Evolutionary conservation across 1,140 invertebrate species (phyloP).

Genomic region (Achroia grisella): DNA sequence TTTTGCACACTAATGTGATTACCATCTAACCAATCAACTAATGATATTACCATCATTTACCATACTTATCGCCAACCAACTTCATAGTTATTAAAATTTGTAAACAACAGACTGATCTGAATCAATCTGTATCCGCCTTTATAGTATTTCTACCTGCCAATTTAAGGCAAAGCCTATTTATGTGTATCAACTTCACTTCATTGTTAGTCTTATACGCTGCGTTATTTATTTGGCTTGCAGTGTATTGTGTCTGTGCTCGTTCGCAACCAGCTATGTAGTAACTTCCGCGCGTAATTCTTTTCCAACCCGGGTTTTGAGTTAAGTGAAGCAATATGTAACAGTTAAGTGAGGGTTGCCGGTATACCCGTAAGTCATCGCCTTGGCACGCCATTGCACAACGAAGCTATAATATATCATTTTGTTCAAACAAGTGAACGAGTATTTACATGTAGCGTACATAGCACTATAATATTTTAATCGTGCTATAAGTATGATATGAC

Average conservation of each 20-base stretch:
- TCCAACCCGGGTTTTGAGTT: conserved; percentile 29
- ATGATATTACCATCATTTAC: no score
- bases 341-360: conserved; percentile 35
- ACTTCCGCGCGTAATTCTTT: conserved; percentile 34
- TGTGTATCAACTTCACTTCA: conserved; percentile 11
- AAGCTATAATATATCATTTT: conserved; percentile 25
- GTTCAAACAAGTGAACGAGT: conserved; percentile 24
- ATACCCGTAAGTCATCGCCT: conserved; percentile 42
- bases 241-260: conserved; percentile 23
- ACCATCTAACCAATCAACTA: no score
- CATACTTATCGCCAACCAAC: no score
- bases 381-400: conserved; percentile 17
- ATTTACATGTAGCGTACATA: background rate
- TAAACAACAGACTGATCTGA: no score
- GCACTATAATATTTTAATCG: no score
- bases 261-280: conserved; percentile 9
- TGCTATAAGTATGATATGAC: no score
- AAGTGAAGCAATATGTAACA: conserved; percentile 43
- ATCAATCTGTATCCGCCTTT: no score
- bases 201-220: conserved; percentile 7
- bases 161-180: conserved; percentile 7
- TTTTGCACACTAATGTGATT: no score
- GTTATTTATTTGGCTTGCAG: conserved; percentile 1
- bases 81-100: no score
- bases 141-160: conserved; percentile 11